Percentiles rank a stretch among this genome's conserved stretches.
Conservation (phyloP, 2,888 invertebrate genomes). For the Tromatobia lineatoria region DNA sequence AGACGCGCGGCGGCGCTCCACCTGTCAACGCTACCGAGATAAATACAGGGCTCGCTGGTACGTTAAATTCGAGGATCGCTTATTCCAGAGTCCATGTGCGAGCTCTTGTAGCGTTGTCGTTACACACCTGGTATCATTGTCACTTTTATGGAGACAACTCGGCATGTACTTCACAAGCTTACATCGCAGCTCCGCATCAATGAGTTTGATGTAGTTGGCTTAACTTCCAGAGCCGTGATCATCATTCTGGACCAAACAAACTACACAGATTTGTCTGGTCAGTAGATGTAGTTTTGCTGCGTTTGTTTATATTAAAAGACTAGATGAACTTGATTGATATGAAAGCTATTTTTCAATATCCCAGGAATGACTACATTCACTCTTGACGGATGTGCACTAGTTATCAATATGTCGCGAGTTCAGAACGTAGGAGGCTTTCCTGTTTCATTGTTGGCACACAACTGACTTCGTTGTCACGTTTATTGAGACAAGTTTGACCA, state of each 20-base stretch:
- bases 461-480: too few relatives aligned
- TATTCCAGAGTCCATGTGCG: conserved; percentile 28
- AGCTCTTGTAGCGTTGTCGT: conserved; percentile 14
- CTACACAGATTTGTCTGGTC: background rate
- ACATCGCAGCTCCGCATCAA: background rate
- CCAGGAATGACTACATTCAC: background rate
- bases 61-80: conserved; percentile 47
- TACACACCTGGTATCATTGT: conserved; percentile 33
- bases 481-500: too few relatives aligned
- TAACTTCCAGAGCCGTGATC: background rate
- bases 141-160: conserved; percentile 14
- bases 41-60: conserved; percentile 68
- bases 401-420: background rate
- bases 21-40: conserved; percentile 78
- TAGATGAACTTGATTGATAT: background rate
- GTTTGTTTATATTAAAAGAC: background rate
- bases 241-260: background rate
- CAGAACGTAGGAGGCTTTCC: background rate
- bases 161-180: background rate
- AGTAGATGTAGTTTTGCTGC: background rate
- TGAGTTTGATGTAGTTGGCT: conserved; percentile 3
- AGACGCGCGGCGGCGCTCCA: conserved; percentile 80
- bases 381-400: background rate
- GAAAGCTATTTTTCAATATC: background rate
- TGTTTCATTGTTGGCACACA: too few relatives aligned